Conservation (phyloP, 2,797 vertebrate genomes). For the Pachyuromys duprasi region DNA sequence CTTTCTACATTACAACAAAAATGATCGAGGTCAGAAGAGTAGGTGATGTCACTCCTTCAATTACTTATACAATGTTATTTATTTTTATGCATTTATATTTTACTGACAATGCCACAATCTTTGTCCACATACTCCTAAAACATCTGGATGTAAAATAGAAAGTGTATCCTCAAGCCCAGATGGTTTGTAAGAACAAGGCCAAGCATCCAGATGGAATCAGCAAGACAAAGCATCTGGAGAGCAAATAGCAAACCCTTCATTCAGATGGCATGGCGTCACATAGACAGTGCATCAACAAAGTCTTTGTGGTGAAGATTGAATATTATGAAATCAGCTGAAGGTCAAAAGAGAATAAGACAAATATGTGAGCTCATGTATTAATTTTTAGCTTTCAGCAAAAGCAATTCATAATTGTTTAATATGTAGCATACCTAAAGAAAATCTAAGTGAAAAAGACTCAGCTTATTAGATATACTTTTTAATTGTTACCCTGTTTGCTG, state of each 20-base stretch:
- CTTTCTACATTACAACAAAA: background rate
- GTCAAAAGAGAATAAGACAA: background rate
- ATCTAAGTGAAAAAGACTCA: constrained; percentile 9
- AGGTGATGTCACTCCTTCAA: constrained; percentile 36
- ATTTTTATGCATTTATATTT: constrained; percentile 72
- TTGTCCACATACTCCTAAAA: constrained; percentile 70
- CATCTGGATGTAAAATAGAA: constrained; percentile 75
- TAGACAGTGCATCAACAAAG: background rate
- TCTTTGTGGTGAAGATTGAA: background rate
- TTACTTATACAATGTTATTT: constrained; percentile 71
- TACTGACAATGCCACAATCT: constrained; percentile 65
- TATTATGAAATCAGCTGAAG: constrained; percentile 7
- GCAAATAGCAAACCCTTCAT: constrained; percentile 64
- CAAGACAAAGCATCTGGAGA: constrained; percentile 67
- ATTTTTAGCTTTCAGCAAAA: constrained; percentile 43
- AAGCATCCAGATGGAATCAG: constrained; percentile 75
- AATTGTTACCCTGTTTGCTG: constrained; percentile 61
- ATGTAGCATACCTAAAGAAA: constrained; percentile 25
- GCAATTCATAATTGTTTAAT: constrained; percentile 40
- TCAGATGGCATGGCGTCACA: constrained; percentile 30
- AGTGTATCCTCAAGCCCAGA: constrained; percentile 69
- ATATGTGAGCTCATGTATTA: background rate
- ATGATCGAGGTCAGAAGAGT: constrained; percentile 1
- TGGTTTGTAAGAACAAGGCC: constrained; percentile 68
- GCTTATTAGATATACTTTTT: constrained; percentile 46